phyloP scores from a whole-genome alignment of 2,113 vertebrate genomes.

The Motacilla tschutschensis region DNA sequence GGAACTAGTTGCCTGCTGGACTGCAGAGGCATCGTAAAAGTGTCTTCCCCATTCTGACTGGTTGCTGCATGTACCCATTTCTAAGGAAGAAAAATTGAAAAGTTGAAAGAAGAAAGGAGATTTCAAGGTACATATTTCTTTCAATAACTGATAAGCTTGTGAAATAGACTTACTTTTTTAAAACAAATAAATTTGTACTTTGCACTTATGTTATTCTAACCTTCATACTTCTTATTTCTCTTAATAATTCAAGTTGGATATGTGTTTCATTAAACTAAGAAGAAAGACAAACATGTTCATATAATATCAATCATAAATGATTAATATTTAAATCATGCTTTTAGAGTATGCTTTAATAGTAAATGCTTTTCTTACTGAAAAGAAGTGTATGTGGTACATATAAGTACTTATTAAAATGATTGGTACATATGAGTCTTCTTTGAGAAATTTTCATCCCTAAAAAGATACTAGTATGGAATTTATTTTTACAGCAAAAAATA shows the following conservation, averaged over 20 bases:
- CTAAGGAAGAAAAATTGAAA: constrained; percentile 63
- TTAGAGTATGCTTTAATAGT: not conserved
- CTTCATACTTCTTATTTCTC: not conserved
- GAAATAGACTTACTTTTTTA: not conserved
- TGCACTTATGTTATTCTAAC: not conserved
- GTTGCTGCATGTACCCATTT: constrained; percentile 61
- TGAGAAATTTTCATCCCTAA: not conserved
- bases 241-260: not conserved
- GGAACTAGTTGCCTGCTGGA: constrained; percentile 63
- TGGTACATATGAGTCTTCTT: not conserved
- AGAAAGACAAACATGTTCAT: not conserved
- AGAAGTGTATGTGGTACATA: not conserved
- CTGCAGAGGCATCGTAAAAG: constrained; percentile 68
- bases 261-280: not conserved
- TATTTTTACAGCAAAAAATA: not conserved
- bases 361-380: not conserved
- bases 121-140: constrained; percentile 57
- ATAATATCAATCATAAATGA: not conserved
- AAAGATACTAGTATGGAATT: not conserved
- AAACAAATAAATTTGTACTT: not conserved
- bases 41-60: constrained; percentile 58
- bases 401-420: not conserved
- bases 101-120: constrained; percentile 60
- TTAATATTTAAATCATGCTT: not conserved
- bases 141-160: constrained; percentile 20